These are phyloP conservation scores for Tuberolachnus salignus DNA, from an alignment of 2,888 invertebrate genomes.

Conservation along the genomic window DNA sequence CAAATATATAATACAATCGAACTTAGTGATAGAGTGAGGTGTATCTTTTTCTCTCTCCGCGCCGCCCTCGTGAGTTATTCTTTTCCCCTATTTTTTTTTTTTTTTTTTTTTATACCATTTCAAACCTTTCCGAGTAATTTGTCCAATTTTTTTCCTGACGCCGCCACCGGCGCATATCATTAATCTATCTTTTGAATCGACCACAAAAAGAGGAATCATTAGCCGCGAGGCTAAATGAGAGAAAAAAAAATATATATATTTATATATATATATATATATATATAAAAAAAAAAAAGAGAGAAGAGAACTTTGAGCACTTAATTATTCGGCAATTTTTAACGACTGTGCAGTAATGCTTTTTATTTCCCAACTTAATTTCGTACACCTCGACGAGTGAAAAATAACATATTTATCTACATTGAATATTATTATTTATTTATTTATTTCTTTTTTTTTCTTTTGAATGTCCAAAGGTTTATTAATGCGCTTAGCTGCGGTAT, in stretches of 20 bases:
- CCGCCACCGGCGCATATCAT: slow-evolving; percentile 40
- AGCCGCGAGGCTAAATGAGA: slow-evolving; percentile 22
- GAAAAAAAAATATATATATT: slow-evolving; percentile 22
- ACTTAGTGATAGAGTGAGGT: slow-evolving; percentile 55
- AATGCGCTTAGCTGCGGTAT: not conserved
- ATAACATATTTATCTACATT: slow-evolving; percentile 43
- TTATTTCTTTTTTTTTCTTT: slow-evolving; percentile 13
- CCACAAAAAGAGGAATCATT: slow-evolving; percentile 49
- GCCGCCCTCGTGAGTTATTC: slow-evolving; percentile 24
- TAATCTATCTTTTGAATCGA: slow-evolving; percentile 55
- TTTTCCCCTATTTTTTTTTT: too few species aligned
- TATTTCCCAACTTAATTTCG: slow-evolving; percentile 40
- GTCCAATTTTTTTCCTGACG: slow-evolving; percentile 50
- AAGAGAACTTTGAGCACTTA: slow-evolving; percentile 38
- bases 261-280: too few species aligned
- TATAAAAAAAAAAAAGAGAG: too few species aligned
- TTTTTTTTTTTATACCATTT: slow-evolving; percentile 43
- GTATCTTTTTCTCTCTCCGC: slow-evolving; percentile 25
- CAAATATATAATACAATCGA: slow-evolving; percentile 56
- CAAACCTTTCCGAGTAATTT: slow-evolving; percentile 52
- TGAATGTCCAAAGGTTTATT: slow-evolving; percentile 9
- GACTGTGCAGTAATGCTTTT: slow-evolving; percentile 33
- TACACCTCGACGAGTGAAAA: slow-evolving; percentile 18
- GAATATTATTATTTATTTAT: not conserved
- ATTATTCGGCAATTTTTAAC: slow-evolving; percentile 47